Evolutionary conservation across 2,888 invertebrate genomes (phyloP), one percentile per base, ranked within the genome.

Genomic region (Autographa pulchrina): DNA sequence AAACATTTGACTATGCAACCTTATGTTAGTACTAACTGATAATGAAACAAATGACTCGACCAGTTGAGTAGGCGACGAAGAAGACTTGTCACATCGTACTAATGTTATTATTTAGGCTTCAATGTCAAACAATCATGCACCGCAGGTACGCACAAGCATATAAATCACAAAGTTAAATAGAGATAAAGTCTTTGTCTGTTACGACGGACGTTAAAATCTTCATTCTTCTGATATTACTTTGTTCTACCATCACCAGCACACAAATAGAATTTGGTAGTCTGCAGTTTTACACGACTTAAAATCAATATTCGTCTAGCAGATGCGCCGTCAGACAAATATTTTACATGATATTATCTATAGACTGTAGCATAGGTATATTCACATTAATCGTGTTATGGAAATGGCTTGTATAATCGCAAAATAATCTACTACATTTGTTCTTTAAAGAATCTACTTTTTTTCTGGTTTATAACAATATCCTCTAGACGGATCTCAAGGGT

Each of bases 401-500:
- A 52, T 38, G 3, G 52, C 13, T 69, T 38, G 62, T 70, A 68
- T 25, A 61, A 68, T 70, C 35, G 65, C 69, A 43, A 70, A 74
- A 68, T 62, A 64, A 70, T 74, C 41, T 58, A 25, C 35, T 48
- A 72, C 81, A 74, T 81, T 72, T 81, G 72, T 74, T 80, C 72
- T 78, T 74, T 58, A 32, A 65, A 68, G 59, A 73, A 70, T 73
- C 70, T 63, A 62, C 48, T 60, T 75, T 68, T 78, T 78, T 75
- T 78, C 67, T 70, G 75, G 77, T 77, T 82, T 79, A 83, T 80
- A 80, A 77, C 83, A 83, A 87, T 93, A 92, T 92, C 93, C 94
- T 93, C 94, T 90, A 94, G 93, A 94, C 92, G 87, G 73, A 79
- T 89, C 85, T 93, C 94, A 95, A 95, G 94, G 95, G 93, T 90